phyloP scores from a whole-genome alignment of 2,113 vertebrate genomes.

The Talpa occidentalis region DNA sequence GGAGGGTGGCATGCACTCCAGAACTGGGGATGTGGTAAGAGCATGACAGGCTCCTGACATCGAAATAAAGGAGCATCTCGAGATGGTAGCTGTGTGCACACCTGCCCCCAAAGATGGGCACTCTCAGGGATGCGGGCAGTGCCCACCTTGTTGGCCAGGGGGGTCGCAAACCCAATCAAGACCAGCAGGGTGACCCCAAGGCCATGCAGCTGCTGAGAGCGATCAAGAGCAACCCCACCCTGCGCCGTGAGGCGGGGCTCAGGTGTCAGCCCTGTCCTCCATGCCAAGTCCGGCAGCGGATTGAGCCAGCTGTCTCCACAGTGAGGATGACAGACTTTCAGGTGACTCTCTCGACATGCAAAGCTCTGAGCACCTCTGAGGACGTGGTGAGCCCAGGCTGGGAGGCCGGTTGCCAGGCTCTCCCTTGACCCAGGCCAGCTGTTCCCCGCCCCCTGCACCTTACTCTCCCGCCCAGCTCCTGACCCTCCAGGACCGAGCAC shows the following conservation, averaged over 20 bases:
- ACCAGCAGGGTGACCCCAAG: not conserved
- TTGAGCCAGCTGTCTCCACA: not conserved
- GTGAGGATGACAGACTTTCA: not conserved
- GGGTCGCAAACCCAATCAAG: not conserved
- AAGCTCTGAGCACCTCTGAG: not conserved
- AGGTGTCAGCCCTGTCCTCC: not conserved
- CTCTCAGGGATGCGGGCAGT: not conserved
- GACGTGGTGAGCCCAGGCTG: fast-evolving
- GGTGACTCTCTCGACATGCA: not conserved
- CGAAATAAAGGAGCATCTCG: not conserved
- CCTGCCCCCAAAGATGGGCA: not conserved
- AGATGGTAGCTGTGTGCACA: not conserved
- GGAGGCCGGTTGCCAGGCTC: not conserved
- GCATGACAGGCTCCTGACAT: not conserved
- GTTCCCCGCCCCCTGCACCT: not conserved
- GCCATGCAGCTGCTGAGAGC: not conserved
- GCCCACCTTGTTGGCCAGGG: not conserved
- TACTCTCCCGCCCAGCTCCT: not conserved
- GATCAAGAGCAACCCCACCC: no score
- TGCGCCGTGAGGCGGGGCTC: not conserved
- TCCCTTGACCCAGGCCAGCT: no score
- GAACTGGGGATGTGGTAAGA: conserved; percentile 25
- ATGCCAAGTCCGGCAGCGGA: not conserved
- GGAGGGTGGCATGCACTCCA: not conserved
- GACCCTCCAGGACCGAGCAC: no score